Conservation (phyloP, 2,113 vertebrate species). For the Xenopus tropicalis region DNA sequence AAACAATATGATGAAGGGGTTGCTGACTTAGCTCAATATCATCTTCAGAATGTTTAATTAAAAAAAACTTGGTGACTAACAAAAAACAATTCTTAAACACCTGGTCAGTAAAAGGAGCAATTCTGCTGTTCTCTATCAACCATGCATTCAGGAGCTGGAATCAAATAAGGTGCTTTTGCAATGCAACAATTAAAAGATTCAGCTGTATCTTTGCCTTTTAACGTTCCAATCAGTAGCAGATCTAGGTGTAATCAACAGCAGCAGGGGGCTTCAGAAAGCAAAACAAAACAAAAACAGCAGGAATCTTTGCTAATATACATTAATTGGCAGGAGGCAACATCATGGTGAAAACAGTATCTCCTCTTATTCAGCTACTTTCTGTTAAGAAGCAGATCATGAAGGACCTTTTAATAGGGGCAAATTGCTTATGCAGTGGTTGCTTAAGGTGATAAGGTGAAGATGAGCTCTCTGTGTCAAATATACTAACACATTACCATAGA, state of each 20-base stretch:
- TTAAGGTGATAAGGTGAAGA: conserved; percentile 3
- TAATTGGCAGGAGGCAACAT: conserved; percentile 71
- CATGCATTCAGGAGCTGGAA: conserved; percentile 73
- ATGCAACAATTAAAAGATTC: conserved; percentile 74
- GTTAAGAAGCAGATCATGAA: conserved; percentile 17
- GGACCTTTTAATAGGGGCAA: not conserved
- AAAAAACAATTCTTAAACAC: no score
- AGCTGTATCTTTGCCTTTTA: conserved; percentile 72
- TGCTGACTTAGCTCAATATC: no score
- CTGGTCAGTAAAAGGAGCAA: not conserved
- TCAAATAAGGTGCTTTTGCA: conserved; percentile 66
- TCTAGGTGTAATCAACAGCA: conserved; percentile 85
- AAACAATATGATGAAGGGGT: no score
- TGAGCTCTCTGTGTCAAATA: not conserved
- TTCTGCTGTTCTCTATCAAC: conserved; percentile 11
- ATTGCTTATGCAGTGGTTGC: not conserved
- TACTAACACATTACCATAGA: no score
- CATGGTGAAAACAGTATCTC: conserved; percentile 39
- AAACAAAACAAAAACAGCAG: conserved; percentile 84
- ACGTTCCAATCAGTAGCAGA: conserved; percentile 80
- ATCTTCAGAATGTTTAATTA: no score
- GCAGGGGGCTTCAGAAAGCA: conserved; percentile 79
- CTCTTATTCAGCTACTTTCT: conserved; percentile 34
- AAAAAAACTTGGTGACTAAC: no score
- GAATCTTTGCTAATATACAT: conserved; percentile 72